Evolutionary conservation across 2,888 invertebrate genomes (phyloP).

Genomic region (Rotaria magnacalcarata): DNA sequence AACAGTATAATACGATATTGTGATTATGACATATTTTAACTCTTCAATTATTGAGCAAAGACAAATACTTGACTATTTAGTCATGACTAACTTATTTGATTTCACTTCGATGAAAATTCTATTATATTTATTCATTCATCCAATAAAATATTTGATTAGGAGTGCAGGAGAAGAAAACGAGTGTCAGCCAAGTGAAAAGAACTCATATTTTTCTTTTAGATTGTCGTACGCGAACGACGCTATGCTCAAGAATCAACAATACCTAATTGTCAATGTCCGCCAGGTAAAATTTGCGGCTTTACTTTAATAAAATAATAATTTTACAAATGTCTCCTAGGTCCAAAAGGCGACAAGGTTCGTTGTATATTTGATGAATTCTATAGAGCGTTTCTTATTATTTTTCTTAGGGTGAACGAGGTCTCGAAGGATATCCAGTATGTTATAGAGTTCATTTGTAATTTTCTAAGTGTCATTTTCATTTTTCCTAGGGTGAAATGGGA

Average conservation of each 20-base stretch:
- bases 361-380: background rate
- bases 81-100: too few relatives aligned
- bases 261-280: background rate
- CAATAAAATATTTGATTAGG: background rate
- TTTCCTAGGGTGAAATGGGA: conserved; percentile 29
- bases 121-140: background rate
- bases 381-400: background rate
- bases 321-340: background rate
- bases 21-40: background rate
- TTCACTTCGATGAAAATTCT: background rate
- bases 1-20: too few relatives aligned
- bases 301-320: background rate
- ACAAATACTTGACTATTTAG: too few relatives aligned
- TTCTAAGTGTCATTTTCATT: background rate
- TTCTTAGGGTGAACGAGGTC: conserved; percentile 3
- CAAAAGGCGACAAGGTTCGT: conserved; percentile 5
- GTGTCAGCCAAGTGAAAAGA: background rate
- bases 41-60: too few relatives aligned
- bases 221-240: background rate
- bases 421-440: conserved; percentile 23
- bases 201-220: background rate
- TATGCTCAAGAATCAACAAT: background rate
- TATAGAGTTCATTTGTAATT: too few relatives aligned
- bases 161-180: too few relatives aligned
- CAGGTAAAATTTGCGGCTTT: background rate